Evolutionary conservation across 1,140 invertebrate genomes (phyloP), one percentile per base, ranked within the genome.

Genomic region (Drosophila biarmipes): DNA sequence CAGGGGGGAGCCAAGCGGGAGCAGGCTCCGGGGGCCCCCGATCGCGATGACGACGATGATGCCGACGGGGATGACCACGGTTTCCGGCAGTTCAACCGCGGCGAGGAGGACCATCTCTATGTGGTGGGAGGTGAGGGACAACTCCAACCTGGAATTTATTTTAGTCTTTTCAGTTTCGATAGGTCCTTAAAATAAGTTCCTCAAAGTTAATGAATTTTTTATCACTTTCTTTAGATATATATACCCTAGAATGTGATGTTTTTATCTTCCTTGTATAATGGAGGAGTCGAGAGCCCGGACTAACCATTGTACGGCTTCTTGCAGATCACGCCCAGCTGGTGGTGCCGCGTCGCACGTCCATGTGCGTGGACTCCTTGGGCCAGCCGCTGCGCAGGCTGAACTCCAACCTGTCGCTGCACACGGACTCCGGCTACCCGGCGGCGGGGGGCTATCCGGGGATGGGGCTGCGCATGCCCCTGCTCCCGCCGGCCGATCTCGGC

Each of bases 381-480:
- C 59, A 64, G 8, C 48, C 49, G 11, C 14, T 91, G 49, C 78
- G 87, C 4, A 69, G 77, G 6, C 63, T 90, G 5, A 91, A 86
- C 51, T 91, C 90, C 2, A 91, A 91, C 59, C 72, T 91, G 4
- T 91, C 91, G 15, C 63, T 92, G 62, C 76, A 89, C 43, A 79
- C 66, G 19, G 63, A 84, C 15, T 31, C 2, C 49, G 73, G 31
- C n/a, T 80, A 49, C 31, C 80, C 80, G 40, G 56, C 24, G 37
- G 6, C 45, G 45, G 31, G 53, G 7, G 29, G 19, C 8, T 63
- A 43, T 29, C 35, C 45, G 6, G 29, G 38, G 63, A 74, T 66
- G 31, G 74, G 67, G 14, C 52, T 67, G 81, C 58, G 71, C 4
- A 63, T 63, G 61, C 72, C 75, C 2, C 42, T 37, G 8, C 66